A percentile compares a stretch with the other conserved stretches of the same genome.
These are phyloP conservation scores for Aplysina aerophoba DNA, from an alignment of 37 sponge, comb jelly and placozoan genomes.

Conservation along the genomic window DNA sequence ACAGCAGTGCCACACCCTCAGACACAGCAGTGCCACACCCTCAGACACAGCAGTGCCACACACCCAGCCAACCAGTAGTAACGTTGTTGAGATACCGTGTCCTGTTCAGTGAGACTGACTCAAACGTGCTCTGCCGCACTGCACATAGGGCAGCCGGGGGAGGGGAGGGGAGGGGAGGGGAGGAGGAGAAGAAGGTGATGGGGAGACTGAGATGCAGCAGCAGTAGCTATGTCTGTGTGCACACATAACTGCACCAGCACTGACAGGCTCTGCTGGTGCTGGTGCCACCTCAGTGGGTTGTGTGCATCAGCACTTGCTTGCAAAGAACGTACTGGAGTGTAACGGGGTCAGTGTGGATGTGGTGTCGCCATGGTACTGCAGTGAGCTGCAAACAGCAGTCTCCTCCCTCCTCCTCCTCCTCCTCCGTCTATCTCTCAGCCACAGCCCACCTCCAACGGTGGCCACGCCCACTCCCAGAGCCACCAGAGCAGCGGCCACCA, in stretches of 20 bases:
- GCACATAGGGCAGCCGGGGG: too few relatives aligned
- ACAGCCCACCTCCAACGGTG: not conserved
- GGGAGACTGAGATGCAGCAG: too few relatives aligned
- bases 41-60: too few relatives aligned
- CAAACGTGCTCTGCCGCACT: too few relatives aligned
- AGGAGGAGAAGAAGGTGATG: too few relatives aligned
- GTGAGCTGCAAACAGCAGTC: not conserved
- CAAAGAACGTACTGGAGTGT: conserved; percentile 14
- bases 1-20: too few relatives aligned
- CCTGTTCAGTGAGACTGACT: too few relatives aligned
- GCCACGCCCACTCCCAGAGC: not conserved
- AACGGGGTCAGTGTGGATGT: not conserved
- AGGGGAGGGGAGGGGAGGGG: too few relatives aligned
- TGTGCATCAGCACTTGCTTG: not conserved
- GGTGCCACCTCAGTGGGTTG: too few relatives aligned
- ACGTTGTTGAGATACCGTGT: too few relatives aligned
- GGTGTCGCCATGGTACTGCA: not conserved
- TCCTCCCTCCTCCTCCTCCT: conserved; percentile 1
- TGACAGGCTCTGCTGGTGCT: not conserved
- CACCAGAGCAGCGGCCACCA: not conserved
- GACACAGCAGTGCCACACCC: too few relatives aligned
- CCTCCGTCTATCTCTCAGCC: not conserved
- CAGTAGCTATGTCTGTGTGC: not conserved
- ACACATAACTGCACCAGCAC: not conserved
- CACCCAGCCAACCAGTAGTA: too few relatives aligned